Percentiles rank a stretch among this genome's conserved stretches.
phyloP scores from a whole-genome alignment of 2,797 vertebrate genomes.

The Pachyuromys duprasi region DNA sequence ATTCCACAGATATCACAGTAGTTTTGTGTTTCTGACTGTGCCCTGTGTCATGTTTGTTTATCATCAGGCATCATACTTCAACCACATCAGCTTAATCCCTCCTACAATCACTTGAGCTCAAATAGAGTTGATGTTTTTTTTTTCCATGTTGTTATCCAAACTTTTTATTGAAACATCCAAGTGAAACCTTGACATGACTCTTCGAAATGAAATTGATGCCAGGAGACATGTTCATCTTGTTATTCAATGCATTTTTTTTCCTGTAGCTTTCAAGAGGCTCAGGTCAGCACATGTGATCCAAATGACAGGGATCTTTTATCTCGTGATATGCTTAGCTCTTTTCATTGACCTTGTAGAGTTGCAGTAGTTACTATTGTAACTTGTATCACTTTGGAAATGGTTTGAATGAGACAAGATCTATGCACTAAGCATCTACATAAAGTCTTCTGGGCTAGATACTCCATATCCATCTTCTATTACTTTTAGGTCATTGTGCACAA shows the following conservation, averaged over 20 bases:
- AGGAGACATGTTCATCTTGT: background rate
- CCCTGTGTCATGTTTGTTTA: background rate
- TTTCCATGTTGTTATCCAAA: background rate
- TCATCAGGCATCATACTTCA: background rate
- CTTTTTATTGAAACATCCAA: conserved; percentile 47
- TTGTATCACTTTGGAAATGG: background rate
- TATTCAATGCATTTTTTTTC: background rate
- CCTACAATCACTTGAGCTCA: conserved; percentile 28
- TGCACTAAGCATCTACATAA: background rate
- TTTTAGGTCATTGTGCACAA: background rate
- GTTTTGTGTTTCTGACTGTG: background rate
- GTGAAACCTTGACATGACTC: background rate
- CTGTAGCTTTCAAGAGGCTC: conserved; percentile 16
- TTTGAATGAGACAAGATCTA: background rate
- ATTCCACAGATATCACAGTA: background rate
- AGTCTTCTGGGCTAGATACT: background rate
- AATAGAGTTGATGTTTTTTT: conserved; percentile 40
- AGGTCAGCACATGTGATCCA: background rate
- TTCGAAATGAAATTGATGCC: conserved; percentile 29
- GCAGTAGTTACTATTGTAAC: background rate
- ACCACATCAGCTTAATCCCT: conserved; percentile 6
- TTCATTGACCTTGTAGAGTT: background rate
- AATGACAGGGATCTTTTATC: background rate
- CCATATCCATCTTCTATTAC: background rate
- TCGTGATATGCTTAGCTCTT: background rate